phyloP scores from a whole-genome alignment of 2,113 vertebrate genomes.

The Pycnonotus jocosus region DNA sequence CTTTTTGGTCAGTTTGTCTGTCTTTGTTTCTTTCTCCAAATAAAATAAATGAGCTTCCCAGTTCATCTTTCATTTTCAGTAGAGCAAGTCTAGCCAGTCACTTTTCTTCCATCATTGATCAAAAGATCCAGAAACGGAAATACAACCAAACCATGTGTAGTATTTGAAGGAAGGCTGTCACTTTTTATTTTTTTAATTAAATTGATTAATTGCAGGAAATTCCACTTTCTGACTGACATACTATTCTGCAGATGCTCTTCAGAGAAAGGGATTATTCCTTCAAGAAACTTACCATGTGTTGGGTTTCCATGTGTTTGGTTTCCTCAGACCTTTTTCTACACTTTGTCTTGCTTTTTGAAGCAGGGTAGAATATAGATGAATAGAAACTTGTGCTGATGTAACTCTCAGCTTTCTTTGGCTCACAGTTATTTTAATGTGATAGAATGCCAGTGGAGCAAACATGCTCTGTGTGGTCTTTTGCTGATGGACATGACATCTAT shows the following conservation, averaged over 20 bases:
- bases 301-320: not conserved
- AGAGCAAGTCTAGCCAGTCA: not conserved
- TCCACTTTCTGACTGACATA: not conserved
- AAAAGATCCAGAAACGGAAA: constrained; percentile 32
- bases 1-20: constrained; percentile 31
- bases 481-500: not conserved
- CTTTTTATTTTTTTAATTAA: not conserved
- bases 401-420: not conserved
- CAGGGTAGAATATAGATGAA: not conserved
- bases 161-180: constrained; percentile 5
- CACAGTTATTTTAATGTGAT: not conserved
- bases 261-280: not conserved
- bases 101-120: constrained; percentile 20
- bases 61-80: constrained; percentile 31
- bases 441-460: not conserved
- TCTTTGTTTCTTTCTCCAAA: constrained; percentile 50
- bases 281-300: not conserved
- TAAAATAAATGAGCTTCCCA: constrained; percentile 32
- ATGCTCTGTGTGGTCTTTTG: not conserved
- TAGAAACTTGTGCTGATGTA: not conserved
- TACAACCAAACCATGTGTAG: not conserved
- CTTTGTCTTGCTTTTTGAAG: not conserved
- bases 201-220: constrained; percentile 41
- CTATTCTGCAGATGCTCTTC: not conserved
- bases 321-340: not conserved